Evolutionary conservation across 2,888 invertebrate genomes (phyloP).

Genomic region (Nematopogon swammerdamellus): DNA sequence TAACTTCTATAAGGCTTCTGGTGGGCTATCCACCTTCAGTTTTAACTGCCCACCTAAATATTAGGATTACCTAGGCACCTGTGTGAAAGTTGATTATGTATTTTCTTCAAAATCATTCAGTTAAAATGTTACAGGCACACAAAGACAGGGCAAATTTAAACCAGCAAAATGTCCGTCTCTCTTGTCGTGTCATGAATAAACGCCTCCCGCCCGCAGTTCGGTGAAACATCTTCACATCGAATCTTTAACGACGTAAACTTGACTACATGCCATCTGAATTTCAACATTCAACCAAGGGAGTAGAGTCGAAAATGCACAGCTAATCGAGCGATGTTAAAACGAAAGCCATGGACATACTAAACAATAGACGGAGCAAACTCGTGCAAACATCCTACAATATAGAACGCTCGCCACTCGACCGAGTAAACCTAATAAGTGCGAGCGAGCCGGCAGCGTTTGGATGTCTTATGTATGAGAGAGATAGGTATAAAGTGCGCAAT

Average conservation of each 20-base stretch:
- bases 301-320: not conserved
- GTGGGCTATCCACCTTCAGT: too few relatives aligned
- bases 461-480: not conserved
- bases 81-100: too few relatives aligned
- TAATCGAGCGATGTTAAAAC: too few relatives aligned
- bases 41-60: too few relatives aligned
- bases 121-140: too few relatives aligned
- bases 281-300: too few relatives aligned
- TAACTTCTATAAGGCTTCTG: too few relatives aligned
- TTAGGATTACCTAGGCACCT: too few relatives aligned
- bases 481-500: not conserved
- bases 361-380: not conserved
- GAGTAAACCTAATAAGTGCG: constrained; percentile 28
- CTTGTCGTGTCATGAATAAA: not conserved
- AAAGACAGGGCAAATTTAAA: not conserved
- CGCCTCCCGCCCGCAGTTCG: not conserved
- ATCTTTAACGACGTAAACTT: not conserved
- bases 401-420: not conserved
- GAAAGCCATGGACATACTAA: not conserved
- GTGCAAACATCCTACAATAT: not conserved
- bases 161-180: not conserved
- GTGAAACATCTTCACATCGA: not conserved
- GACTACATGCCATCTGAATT: too few relatives aligned
- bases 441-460: constrained; percentile 18
- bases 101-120: too few relatives aligned